Evolutionary conservation across 2,797 vertebrate genomes (phyloP), one percentile per base, ranked within the genome.

Genomic region (Mallotus villosus): DNA sequence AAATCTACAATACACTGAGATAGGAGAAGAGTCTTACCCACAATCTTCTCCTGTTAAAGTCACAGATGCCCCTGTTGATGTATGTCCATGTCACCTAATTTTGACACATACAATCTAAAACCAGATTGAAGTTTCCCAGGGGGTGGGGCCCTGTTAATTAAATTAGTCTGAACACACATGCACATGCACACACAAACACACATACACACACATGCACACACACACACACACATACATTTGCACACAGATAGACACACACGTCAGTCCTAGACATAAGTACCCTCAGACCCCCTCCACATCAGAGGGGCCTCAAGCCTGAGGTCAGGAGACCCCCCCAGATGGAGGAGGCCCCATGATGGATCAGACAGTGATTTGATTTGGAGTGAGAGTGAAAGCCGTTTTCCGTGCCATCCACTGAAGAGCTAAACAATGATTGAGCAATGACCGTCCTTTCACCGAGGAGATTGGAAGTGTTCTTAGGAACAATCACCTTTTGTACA

Each of bases 361-460:
- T 94, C 91, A 93, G 90, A 88, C 88, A 88, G 86, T 92, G 88
- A 92, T 93, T 91, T 92, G 88, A 93, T 93, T 92, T 92, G 81
- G 89, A 92, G 87, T 81, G 83, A 91, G 86, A 87, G 85, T 88
- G 86, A 90, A 85, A 87, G 87, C 85, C 58, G 79, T 71, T 41
- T 74, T 81, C 75, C 70, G 61, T 87, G 89, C 84, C 91, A 87
- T 83, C 85, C 89, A 89, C 81, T 88, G 86, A 69, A 85, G 82
- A 86, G 85, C 83, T 87, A 86, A 91, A 85, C 78, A 65, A 21
- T 87, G 86, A 91, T 86, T 89, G 90, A 90, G 84, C 83, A 82
- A 89, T 82, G 87, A 75, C 83, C 84, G 87, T 89, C 90, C 86
- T 89, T 46, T 88, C 85, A 82, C 85, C 83, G 82, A 83, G 85